Conservation (phyloP, 2,797 vertebrate species). For the Paratrypauchen microcephalus region DNA sequence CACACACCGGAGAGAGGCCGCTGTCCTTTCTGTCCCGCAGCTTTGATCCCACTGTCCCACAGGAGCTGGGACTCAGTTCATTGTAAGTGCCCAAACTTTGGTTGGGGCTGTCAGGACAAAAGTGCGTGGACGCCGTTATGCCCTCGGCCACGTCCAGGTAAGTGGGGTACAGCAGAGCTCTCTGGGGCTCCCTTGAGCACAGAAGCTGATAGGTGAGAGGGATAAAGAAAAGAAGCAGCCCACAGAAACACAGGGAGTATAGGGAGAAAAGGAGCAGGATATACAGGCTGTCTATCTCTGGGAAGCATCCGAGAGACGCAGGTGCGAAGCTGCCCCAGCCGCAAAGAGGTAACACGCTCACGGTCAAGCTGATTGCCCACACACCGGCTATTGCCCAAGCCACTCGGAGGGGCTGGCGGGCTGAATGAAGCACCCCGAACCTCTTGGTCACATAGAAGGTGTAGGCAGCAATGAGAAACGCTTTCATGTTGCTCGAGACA, state of each 20-base stretch:
- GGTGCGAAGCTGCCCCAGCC: conserved; percentile 88
- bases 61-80: conserved; percentile 66
- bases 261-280: conserved; percentile 79
- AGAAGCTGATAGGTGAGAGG: conserved; percentile 87
- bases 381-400: conserved; percentile 76
- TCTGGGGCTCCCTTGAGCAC: conserved; percentile 86
- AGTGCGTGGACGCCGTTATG: conserved; percentile 65
- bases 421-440: conserved; percentile 67
- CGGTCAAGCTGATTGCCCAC: conserved; percentile 84
- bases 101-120: conserved; percentile 74
- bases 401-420: conserved; percentile 63
- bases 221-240: conserved; percentile 79
- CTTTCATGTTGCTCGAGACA: conserved; percentile 92
- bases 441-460: conserved; percentile 85
- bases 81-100: conserved; percentile 70
- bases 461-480: conserved; percentile 86
- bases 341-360: conserved; percentile 86
- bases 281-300: conserved; percentile 81
- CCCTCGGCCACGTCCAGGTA: conserved; percentile 74
- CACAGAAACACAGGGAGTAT: conserved; percentile 83
- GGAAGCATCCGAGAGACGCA: conserved; percentile 87
- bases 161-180: conserved; percentile 62
- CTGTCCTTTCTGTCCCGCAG: conserved; percentile 57
- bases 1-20: conserved; percentile 47
- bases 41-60: conserved; percentile 34